Evolutionary conservation across 2,797 vertebrate genomes (phyloP).

Genomic region (Danio aesculapii): DNA sequence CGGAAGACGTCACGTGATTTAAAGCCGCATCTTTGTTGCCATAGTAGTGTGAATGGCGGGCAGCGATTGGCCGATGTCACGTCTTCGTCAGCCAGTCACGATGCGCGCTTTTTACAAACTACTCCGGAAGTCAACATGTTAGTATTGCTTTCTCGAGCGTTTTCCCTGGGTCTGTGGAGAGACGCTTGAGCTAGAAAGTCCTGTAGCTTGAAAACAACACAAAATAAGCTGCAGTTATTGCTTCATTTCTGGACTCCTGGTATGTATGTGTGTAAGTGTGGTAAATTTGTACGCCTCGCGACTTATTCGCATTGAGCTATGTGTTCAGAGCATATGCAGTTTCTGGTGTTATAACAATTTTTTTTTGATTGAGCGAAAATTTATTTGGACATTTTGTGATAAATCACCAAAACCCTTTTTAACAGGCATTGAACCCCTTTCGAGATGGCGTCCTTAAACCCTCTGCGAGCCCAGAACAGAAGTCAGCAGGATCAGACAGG

Average conservation of each 20-base stretch:
- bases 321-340: not conserved
- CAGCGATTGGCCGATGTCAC: conserved; percentile 66
- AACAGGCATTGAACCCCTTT: conserved; percentile 25
- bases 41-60: not conserved
- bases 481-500: conserved; percentile 59
- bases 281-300: conserved; percentile 45
- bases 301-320: not conserved
- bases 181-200: not conserved
- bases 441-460: conserved; percentile 73
- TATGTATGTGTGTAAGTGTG: conserved; percentile 20
- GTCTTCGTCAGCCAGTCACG: conserved; percentile 70
- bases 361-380: not conserved
- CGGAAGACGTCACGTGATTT: conserved; percentile 47
- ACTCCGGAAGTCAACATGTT: conserved; percentile 75
- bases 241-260: not conserved
- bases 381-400: not conserved
- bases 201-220: not conserved
- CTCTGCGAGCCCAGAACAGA: conserved; percentile 71
- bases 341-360: not conserved
- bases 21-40: conserved; percentile 56
- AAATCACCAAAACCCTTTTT: not conserved
- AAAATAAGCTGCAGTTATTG: not conserved
- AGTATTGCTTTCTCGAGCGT: not conserved
- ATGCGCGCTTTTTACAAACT: conserved; percentile 79
- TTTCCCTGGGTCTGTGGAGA: conserved; percentile 10